Evolutionary conservation across 2,888 invertebrate species (phyloP).

Genomic region (Eupithecia pulchellata): DNA sequence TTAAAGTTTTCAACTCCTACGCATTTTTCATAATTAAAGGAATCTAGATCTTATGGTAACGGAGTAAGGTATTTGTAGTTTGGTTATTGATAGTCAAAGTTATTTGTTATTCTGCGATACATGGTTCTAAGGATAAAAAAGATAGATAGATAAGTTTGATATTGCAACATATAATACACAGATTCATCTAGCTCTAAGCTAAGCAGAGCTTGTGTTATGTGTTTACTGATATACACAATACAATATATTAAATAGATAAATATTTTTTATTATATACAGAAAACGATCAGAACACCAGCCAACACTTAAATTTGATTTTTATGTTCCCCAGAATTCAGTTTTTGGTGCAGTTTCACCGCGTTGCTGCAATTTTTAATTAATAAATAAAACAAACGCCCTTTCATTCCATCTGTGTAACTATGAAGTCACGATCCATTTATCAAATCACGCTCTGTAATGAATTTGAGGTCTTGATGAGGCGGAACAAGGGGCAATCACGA

Average conservation of each 20-base stretch:
- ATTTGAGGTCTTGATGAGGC: conserved; percentile 11
- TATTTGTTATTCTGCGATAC: neutral
- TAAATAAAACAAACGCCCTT: neutral
- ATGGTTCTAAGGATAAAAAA: neutral
- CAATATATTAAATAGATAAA: too few relatives aligned
- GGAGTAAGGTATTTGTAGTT: neutral
- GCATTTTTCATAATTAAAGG: neutral
- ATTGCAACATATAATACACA: too few relatives aligned
- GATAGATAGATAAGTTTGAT: too few relatives aligned
- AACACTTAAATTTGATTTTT: too few relatives aligned
- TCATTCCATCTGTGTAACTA: neutral
- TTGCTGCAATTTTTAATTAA: too few relatives aligned
- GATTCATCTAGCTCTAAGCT: too few relatives aligned
- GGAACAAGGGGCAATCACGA: conserved; percentile 12
- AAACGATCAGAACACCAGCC: too few relatives aligned
- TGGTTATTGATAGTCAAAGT: neutral
- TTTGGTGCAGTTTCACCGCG: too few relatives aligned
- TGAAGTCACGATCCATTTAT: conserved; percentile 14
- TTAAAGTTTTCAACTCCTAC: conserved; percentile 20
- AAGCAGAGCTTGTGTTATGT: too few relatives aligned
- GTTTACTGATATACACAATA: too few relatives aligned
- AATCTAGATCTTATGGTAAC: conserved; percentile 15
- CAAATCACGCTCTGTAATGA: conserved; percentile 11
- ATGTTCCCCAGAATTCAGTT: too few relatives aligned
- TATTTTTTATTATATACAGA: too few relatives aligned